Base-by-base conservation (phyloP, 2,113 vertebrate species). In the Centrocercus urophasianus region DNA sequence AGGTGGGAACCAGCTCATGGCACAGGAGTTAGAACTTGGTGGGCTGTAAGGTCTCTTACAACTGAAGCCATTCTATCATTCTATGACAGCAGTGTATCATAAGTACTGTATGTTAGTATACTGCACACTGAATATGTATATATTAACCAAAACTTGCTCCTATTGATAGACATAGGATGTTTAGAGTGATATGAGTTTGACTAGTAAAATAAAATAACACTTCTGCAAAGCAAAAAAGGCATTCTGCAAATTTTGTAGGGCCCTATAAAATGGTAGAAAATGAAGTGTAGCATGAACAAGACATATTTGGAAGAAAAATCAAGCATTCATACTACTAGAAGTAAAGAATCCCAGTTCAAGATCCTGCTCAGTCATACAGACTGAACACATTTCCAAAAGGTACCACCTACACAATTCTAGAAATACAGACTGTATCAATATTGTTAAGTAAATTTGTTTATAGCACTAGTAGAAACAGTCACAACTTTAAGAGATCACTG, bases 401-500 rank as follows among this genome's bases (percentile, higher is more conserved):
- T 77, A 47, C 13, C 1, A 5, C 32, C 4, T 43, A 54, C 50
- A 80, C 63, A 87, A 72, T 72, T 93, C 65, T 57, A 15, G 24
- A 36, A 93, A 84, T 6, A 24, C 13, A 8, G 13, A 9, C 73
- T 93, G 34, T 21, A 86, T 16, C 88, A 90, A 86, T 93, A 86
- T 40, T 93, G 59, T 90, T 75, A 75, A 93, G 84, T 83, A 74
- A 88, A 18, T 92, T 36, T 86, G 61, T 69, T 71, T 22, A 52
- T 74, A 88, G 22, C 6, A n/a, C 11, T 74, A 74, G n/a, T 64
- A 80, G 40, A 95, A 36, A 70, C 30, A 16, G 32, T 18, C 69
- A 10, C 83, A 63, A 81, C 28, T 91, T 95, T 60, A 89, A 74
- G 40, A 69, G 50, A 67, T 86, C 69, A 80, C 72, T 50, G 48